A percentile compares a stretch with the other conserved stretches of the same genome.
phyloP scores from a whole-genome alignment of 1,140 invertebrate species.

The Polyergus mexicanus region DNA sequence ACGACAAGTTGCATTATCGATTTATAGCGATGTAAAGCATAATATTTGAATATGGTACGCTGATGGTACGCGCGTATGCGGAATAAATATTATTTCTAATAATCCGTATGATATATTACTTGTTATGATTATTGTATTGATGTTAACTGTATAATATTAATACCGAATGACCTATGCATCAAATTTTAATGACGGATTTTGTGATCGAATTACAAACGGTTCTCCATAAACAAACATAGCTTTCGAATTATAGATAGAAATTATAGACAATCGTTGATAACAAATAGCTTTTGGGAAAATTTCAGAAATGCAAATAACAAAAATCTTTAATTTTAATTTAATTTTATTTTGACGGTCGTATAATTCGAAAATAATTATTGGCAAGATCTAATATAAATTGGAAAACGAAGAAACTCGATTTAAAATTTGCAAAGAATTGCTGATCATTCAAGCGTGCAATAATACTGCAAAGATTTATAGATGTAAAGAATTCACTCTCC shows the following conservation, averaged over 20 bases:
- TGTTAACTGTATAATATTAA: neutral
- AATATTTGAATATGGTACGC: conserved; percentile 14
- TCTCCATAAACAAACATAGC: neutral
- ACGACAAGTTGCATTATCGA: conserved; percentile 38
- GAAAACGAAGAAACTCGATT: neutral
- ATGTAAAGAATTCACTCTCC: neutral
- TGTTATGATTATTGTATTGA: conserved; percentile 4
- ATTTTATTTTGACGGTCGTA: neutral
- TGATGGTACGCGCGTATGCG: neutral
- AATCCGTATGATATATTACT: conserved; percentile 16
- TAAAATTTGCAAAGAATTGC: neutral
- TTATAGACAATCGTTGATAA: neutral
- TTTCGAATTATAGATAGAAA: neutral
- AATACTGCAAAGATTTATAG: neutral
- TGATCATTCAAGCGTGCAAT: conserved; percentile 15
- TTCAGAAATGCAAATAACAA: neutral
- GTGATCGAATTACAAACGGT: neutral
- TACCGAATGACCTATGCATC: neutral
- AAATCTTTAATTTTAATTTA: neutral
- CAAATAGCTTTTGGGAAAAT: neutral
- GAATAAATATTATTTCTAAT: conserved; percentile 16
- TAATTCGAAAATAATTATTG: neutral
- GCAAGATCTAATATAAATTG: neutral
- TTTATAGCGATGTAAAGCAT: conserved; percentile 35
- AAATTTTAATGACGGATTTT: conserved; percentile 12